These are phyloP conservation scores for Callipepla californica DNA, from an alignment of 2,113 vertebrate genomes.

Conservation along the genomic window DNA sequence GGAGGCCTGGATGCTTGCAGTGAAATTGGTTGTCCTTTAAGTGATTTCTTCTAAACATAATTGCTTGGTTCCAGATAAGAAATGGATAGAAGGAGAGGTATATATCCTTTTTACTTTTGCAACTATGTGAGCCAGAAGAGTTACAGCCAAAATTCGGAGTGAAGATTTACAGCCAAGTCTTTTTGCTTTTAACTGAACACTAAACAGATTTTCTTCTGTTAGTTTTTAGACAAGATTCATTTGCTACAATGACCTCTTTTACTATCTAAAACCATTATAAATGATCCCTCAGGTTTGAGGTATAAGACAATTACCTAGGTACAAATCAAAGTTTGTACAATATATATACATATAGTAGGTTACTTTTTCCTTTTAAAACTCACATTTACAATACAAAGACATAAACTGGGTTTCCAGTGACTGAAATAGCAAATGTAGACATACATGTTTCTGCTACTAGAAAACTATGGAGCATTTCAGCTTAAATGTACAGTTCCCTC, in stretches of 20 bases:
- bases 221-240: constrained; percentile 69
- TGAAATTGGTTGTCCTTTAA: constrained; percentile 75
- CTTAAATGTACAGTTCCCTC: neutral
- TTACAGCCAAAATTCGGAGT: constrained; percentile 14
- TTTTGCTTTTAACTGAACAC: constrained; percentile 43
- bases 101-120: constrained; percentile 6
- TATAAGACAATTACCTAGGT: constrained; percentile 26
- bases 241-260: constrained; percentile 63
- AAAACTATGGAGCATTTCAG: neutral
- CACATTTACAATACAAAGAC: neutral
- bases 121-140: neutral
- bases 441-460: neutral
- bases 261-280: constrained; percentile 66
- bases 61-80: constrained; percentile 73
- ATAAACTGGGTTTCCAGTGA: neutral
- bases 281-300: constrained; percentile 15
- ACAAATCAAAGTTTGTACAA: constrained; percentile 31
- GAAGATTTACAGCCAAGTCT: constrained; percentile 54
- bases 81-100: constrained; percentile 3
- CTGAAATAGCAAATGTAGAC: neutral
- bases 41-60: constrained; percentile 71
- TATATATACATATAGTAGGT: neutral
- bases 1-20: constrained; percentile 61
- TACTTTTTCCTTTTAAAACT: neutral
- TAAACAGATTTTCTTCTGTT: constrained; percentile 62